phyloP scores from a whole-genome alignment of 1,140 invertebrate species.

The Lithobius niger region DNA sequence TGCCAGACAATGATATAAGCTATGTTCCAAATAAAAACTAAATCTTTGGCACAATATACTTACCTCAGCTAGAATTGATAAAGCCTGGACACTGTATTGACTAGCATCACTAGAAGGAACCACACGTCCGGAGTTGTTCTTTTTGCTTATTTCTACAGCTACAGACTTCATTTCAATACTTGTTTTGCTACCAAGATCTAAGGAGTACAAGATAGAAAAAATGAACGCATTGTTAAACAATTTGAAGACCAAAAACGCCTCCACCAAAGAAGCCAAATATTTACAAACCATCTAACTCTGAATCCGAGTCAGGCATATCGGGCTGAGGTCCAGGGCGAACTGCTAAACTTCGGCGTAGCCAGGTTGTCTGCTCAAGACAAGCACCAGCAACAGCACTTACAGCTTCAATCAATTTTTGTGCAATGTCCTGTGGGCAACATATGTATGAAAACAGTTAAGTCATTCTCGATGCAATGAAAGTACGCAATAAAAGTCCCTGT shows the following conservation, averaged over 20 bases:
- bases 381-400: conserved; percentile 75
- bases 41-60: conserved; percentile 12
- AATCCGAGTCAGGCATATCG: conserved; percentile 18
- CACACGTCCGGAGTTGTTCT: too few species aligned
- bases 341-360: conserved; percentile 73
- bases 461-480: too few species aligned
- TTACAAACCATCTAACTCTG: conserved; percentile 13
- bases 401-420: conserved; percentile 56
- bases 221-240: background rate
- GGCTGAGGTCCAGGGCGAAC: conserved; percentile 57
- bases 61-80: conserved; percentile 55
- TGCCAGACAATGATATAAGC: too few species aligned
- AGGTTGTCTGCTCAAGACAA: conserved; percentile 79
- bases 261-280: too few species aligned
- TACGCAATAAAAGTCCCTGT: too few species aligned
- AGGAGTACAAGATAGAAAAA: background rate
- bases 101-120: background rate
- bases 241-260: too few species aligned
- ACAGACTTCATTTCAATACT: too few species aligned
- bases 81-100: conserved; percentile 50
- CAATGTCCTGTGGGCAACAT: conserved; percentile 27
- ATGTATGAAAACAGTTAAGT: too few species aligned
- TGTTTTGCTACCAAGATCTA: too few species aligned
- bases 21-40: background rate
- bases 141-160: too few species aligned